A percentile compares a stretch with the other conserved stretches of the same genome.
Evolutionary conservation across 2,888 invertebrate species (phyloP).

Genomic region (Ecdyonurus torrentis): DNA sequence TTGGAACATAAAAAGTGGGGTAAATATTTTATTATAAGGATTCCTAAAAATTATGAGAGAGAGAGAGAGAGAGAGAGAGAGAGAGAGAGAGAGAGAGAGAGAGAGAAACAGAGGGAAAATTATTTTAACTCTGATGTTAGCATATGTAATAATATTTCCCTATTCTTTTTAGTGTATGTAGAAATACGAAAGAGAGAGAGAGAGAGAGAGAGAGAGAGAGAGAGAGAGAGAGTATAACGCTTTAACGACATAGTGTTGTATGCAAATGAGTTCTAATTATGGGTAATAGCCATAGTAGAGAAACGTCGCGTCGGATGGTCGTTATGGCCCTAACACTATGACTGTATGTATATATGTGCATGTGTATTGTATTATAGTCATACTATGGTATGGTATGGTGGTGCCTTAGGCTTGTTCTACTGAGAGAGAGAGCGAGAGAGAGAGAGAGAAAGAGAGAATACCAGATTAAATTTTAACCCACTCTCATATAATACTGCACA

Average conservation of each 20-base stretch:
- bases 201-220: no score
- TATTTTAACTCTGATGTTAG: no score
- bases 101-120: neutral
- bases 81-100: neutral
- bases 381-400: no score
- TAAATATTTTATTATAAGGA: no score
- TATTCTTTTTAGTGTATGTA: neutral
- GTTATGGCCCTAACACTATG: neutral
- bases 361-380: no score
- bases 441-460: no score
- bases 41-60: neutral
- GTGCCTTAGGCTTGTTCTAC: neutral
- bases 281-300: neutral
- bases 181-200: no score
- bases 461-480: slow-evolving; percentile 3
- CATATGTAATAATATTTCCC: neutral
- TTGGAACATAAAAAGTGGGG: no score
- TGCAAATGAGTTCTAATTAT: slow-evolving; percentile 3
- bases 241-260: neutral
- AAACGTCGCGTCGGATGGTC: neutral
- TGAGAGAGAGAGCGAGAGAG: no score
- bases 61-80: neutral
- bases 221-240: no score
- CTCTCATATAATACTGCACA: neutral
- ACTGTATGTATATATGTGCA: no score